Base-by-base conservation (phyloP, 2,113 vertebrate species). In the Xerus inauris region DNA sequence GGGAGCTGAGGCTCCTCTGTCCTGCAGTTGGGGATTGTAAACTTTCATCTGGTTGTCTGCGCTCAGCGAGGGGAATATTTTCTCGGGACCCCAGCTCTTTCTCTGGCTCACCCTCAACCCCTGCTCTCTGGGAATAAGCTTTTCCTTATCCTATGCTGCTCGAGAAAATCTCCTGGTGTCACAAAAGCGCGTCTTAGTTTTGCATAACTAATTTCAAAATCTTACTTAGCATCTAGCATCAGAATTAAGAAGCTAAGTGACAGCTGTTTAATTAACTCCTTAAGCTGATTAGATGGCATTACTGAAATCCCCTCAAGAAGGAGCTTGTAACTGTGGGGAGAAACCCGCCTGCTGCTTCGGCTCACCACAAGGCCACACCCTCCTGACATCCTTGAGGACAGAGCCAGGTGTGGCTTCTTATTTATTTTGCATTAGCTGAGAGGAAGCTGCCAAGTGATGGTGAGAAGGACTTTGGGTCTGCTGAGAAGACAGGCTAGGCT, bases 181-280 rank as follows among this genome's bases (percentile, higher is more conserved):
- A 82, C 42, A 92, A 96, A 83, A 90, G 89, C 94, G 20, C 5
- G 45, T 95, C 72, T 71, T 85, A 73, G 62, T 51, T 97, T 89
- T 96, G 98, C 97, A 97, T 81, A 97, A 98, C 96, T 97, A 96
- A 98, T 97, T 98, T 97, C 97, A 97, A 97, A 98, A 98, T 98
- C 98, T 98, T 96, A 98, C 97, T 98, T 97, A 98, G 97, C 98
- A 98, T 98, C 97, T 96, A 96, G 97, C 98, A 97, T 92, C 97
- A 89, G 98, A 98, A 98, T 98, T 98, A 98, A 98, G 98, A 94
- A 98, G 97, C 97, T 97, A 98, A 98, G 97, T 98, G 98, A 98
- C 98, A 98, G 98, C 98, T 98, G 98, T 98, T 98, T 98, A 98
- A 98, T 98, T 98, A 99, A 98, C 98, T 98, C 97, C 98, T 98